These are phyloP conservation scores for Vireo altiloquus DNA, from an alignment of 2,113 vertebrate species.

Conservation along the genomic window DNA sequence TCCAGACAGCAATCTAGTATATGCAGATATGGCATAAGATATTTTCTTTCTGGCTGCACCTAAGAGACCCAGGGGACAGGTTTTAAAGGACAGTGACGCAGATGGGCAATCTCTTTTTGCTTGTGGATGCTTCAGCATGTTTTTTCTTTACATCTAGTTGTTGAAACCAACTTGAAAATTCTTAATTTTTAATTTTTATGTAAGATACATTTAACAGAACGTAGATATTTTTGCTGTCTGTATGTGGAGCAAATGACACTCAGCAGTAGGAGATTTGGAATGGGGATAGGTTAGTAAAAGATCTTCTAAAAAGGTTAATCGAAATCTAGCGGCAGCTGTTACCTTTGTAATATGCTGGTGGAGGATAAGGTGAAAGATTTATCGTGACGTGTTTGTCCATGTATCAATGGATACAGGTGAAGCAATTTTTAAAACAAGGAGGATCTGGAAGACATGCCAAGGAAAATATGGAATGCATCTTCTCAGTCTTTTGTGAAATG, in stretches of 20 bases:
- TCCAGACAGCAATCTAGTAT: background rate
- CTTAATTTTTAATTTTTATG: background rate
- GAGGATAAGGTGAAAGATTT: background rate
- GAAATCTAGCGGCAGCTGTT: background rate
- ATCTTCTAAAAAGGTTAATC: background rate
- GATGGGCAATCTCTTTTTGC: background rate
- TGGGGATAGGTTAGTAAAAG: background rate
- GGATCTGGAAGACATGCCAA: background rate
- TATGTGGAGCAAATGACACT: background rate
- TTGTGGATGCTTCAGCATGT: background rate
- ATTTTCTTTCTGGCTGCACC: background rate
- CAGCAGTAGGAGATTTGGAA: background rate
- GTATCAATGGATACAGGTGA: background rate
- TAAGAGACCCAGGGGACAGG: background rate
- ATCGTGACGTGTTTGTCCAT: background rate
- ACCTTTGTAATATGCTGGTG: background rate
- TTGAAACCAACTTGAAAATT: background rate
- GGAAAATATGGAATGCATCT: background rate
- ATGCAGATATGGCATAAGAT: background rate
- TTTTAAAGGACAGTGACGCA: background rate
- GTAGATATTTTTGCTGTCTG: background rate
- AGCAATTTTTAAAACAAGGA: background rate
- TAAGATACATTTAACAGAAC: background rate
- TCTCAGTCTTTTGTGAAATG: background rate
- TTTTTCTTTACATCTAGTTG: background rate